Evolutionary conservation across 1,140 invertebrate genomes (phyloP).

Genomic region (Drosophila murphyi): DNA sequence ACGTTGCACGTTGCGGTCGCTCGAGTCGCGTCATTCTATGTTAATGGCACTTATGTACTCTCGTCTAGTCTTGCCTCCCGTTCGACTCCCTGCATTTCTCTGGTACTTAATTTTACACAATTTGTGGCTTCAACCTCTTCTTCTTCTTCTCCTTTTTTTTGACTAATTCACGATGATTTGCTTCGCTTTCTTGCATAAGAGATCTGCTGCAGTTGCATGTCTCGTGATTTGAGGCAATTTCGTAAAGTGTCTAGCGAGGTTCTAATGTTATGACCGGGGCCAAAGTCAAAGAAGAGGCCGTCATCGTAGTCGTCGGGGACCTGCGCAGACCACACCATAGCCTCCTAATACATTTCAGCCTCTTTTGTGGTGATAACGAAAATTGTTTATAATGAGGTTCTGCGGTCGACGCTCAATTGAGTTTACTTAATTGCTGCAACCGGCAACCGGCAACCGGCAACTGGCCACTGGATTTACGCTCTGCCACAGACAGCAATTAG

Average conservation of each 20-base stretch:
- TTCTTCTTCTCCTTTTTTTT: slow-evolving; percentile 51
- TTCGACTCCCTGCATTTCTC: slow-evolving; percentile 23
- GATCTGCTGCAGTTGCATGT: slow-evolving; percentile 5
- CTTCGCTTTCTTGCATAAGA: not conserved
- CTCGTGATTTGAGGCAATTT: slow-evolving; percentile 80
- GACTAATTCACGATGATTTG: slow-evolving; percentile 74
- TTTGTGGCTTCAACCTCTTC: slow-evolving; percentile 51
- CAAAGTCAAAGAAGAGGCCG: slow-evolving; percentile 7
- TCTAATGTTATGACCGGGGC: slow-evolving; percentile 76
- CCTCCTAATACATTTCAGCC: slow-evolving; percentile 68
- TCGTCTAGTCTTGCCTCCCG: slow-evolving; percentile 9
- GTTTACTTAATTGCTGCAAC: slow-evolving; percentile 67
- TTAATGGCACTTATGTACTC: slow-evolving; percentile 58
- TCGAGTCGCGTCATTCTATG: slow-evolving; percentile 51
- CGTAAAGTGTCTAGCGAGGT: slow-evolving; percentile 80
- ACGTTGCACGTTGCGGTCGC: slow-evolving; percentile 48
- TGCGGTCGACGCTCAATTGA: slow-evolving; percentile 70
- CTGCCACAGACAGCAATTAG: slow-evolving; percentile 36
- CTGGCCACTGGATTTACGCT: slow-evolving; percentile 51
- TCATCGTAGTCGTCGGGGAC: not conserved
- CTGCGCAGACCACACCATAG: slow-evolving; percentile 47
- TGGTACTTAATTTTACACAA: slow-evolving; percentile 69
- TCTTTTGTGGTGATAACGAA: slow-evolving; percentile 65
- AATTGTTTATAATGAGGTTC: slow-evolving; percentile 81
- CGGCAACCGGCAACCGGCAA: slow-evolving; percentile 38